Evolutionary conservation across 2,113 vertebrate species (phyloP), one percentile per base, ranked within the genome.

Genomic region (Apodemus speciosus): DNA sequence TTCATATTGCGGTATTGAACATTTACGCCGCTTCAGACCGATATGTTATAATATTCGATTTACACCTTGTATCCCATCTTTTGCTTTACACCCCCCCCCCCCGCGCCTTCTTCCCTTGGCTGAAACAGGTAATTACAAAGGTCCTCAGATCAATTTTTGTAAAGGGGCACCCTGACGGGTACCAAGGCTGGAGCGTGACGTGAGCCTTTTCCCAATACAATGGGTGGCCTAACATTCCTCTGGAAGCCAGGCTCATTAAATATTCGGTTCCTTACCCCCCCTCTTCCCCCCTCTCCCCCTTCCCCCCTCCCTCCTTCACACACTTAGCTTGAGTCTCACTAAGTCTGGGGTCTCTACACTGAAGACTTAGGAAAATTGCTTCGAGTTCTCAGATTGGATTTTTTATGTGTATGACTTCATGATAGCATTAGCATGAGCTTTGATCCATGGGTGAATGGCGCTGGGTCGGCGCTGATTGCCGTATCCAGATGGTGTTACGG

Each of bases 401-500:
- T 98, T 98, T 98, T 98, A 98, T 98, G 98, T 98, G 97, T 98
- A 98, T 98, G 98, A 98, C 98, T 98, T 98, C 98, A 98, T 98
- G 98, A 98, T 98, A 97, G 98, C 98, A 98, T 98, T 98, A 98
- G 97, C 98, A 98, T 98, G 98, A 96, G 98, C 98, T 99, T 99
- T 99, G 98, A 99, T 98, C 98, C 98, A 97, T 98, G 98, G 99
- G 99, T 99, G 99, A 99, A 99, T 98, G 98, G 98, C 97, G 98
- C 98, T 98, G 98, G 98, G 98, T 98, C 98, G 98, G 98, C 98
- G 98, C 99, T 99, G 99, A 99, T 98, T 99, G 99, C 99, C 98
- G 98, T 98, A 99, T 99, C 99, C 99, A 99, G 99, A 99, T 99
- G 99, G 99, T 99, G 99, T 98, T 98, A 98, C 98, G 98, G 98